These are phyloP conservation scores for Palaemon carinicauda DNA, from an alignment of 1,140 invertebrate species.

Conservation along the genomic window DNA sequence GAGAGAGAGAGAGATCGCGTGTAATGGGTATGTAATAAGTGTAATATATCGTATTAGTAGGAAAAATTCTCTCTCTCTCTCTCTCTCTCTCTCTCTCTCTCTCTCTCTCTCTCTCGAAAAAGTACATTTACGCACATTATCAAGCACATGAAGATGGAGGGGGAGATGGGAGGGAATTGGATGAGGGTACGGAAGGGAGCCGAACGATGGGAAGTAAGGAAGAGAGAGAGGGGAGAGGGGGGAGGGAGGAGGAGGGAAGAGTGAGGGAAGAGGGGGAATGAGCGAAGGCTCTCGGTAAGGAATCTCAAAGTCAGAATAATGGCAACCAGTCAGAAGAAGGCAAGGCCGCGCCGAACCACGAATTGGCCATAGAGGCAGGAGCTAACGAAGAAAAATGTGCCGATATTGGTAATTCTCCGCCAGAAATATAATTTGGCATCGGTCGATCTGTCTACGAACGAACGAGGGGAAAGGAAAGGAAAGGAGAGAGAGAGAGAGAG, in stretches of 20 bases:
- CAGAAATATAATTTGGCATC: conserved; percentile 51
- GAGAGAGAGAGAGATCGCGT: too few species aligned
- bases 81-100: background rate
- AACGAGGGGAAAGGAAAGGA: conserved; percentile 62
- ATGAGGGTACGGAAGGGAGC: conserved; percentile 35
- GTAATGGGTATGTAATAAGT: too few species aligned
- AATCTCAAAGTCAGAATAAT: conserved; percentile 43
- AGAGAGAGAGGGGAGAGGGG: conserved; percentile 27
- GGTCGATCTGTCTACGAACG: conserved; percentile 60
- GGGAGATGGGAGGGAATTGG: background rate
- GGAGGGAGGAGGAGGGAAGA: conserved; percentile 34
- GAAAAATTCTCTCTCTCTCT: background rate
- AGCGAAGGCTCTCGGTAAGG: conserved; percentile 11
- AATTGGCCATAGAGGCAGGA: conserved; percentile 43
- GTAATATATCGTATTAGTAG: background rate
- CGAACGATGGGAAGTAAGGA: conserved; percentile 60
- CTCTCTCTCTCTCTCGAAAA: background rate
- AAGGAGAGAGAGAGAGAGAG: conserved; percentile 11
- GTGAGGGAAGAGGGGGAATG: background rate
- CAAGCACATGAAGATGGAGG: background rate
- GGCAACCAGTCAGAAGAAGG: conserved; percentile 29
- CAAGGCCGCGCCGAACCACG: conserved; percentile 38
- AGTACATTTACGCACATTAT: background rate
- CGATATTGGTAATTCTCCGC: conserved; percentile 48
- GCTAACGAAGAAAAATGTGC: conserved; percentile 51